Conservation (phyloP, 2,888 invertebrate species). For the Ypsolopha scabrella region DNA sequence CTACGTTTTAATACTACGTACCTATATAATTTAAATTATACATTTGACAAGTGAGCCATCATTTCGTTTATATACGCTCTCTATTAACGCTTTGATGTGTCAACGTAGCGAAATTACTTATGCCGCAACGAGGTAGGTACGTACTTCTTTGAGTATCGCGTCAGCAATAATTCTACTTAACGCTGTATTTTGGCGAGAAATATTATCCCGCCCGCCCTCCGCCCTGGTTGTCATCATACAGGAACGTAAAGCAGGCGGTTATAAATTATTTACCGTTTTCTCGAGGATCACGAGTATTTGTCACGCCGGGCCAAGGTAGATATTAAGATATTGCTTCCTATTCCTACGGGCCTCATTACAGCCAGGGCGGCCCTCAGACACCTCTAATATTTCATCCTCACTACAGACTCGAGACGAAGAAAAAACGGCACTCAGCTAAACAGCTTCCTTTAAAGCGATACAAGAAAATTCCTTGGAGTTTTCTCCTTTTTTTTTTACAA, state of each 20-base stretch:
- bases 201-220: conserved; percentile 13
- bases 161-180: conserved; percentile 42
- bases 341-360: conserved; percentile 63
- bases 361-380: conserved; percentile 43
- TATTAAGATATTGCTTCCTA: conserved; percentile 68
- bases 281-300: conserved; percentile 57
- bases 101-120: conserved; percentile 30
- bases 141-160: conserved; percentile 20
- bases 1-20: conserved; percentile 15
- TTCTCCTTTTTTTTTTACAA: conserved; percentile 45
- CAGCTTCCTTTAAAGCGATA: conserved; percentile 21
- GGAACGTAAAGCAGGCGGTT: conserved; percentile 48
- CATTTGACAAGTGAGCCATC: conserved; percentile 24
- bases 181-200: conserved; percentile 7
- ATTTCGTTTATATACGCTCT: conserved; percentile 19
- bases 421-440: conserved; percentile 20
- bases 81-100: conserved; percentile 37
- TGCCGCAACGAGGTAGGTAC: conserved; percentile 23
- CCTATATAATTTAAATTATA: conserved; percentile 34
- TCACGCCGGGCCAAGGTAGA: conserved; percentile 53
- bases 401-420: conserved; percentile 23
- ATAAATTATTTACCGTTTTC: conserved; percentile 65
- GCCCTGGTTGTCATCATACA: conserved; percentile 42
- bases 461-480: conserved; percentile 23
- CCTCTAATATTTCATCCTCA: conserved; percentile 59